Evolutionary conservation across 2,888 invertebrate genomes (phyloP), one percentile per base, ranked within the genome.

Genomic region (Trileptium ribeirensis): DNA sequence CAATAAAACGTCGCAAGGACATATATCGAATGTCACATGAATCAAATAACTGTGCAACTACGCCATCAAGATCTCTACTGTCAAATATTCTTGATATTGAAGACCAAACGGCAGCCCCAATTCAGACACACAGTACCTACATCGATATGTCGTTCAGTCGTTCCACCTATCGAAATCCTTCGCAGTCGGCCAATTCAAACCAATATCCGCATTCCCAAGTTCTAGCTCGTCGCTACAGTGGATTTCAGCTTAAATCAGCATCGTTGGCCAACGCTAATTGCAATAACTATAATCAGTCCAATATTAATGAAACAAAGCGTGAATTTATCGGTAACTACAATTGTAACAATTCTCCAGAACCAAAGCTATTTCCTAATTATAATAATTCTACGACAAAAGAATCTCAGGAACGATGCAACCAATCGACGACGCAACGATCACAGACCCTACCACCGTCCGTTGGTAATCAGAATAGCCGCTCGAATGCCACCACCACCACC

Each of bases 71-170:
- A 8, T 75, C 77, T 8, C 77, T 75, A 15, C 37, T 75, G 36
- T 36, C 77, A 36, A 75, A 75, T 75, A 75, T 75, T 37, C 77
- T 75, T 36, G 77, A 75, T 38, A 33, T 75, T 8, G 77, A 75
- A 2, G 8, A 3, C 8, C n/a, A 36, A 24, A 19, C 77, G 2
- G 39, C 36, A 24, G 2, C 2, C 2, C 37, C 2, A 37, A 36
- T 38, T 29, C 8, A n/a, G n/a, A 51, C 51, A 51, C 51, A 51
- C 24, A 51, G 51, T 51, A 15, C 8, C 24, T 15, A 24, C 51
- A 51, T 15, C 51, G 51, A 51, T 24, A n/a, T n/a, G n/a, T n/a
- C n/a, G n/a, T n/a, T n/a, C n/a, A 15, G 8, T 24, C 8, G 24
- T 8, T 15, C 8, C 8, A 51, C 51, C 8, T 15, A 51, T 24